Conservation (phyloP, 2,888 invertebrate species). For the Endotricha flammealis region DNA sequence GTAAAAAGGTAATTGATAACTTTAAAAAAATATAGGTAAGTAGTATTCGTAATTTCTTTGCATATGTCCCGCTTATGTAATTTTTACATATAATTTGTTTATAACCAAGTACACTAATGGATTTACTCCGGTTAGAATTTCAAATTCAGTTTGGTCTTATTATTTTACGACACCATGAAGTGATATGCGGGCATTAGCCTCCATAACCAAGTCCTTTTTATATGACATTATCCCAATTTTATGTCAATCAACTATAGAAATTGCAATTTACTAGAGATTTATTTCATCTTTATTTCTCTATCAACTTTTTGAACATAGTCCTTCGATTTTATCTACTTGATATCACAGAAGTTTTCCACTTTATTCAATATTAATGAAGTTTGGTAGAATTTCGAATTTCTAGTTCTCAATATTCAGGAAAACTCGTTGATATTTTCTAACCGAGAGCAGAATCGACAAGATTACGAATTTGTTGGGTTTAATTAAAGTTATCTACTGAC, state of each 20-base stretch:
- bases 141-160: too few relatives aligned
- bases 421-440: constrained; percentile 31
- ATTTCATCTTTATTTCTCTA: not conserved
- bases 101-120: too few relatives aligned
- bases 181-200: too few relatives aligned
- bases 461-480: constrained; percentile 60
- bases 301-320: not conserved
- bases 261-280: not conserved
- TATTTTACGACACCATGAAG: too few relatives aligned
- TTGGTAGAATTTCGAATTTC: not conserved
- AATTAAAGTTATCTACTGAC: constrained; percentile 66
- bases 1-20: not conserved
- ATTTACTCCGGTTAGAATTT: too few relatives aligned
- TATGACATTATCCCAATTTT: not conserved
- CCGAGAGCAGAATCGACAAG: constrained; percentile 29
- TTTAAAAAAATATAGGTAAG: too few relatives aligned
- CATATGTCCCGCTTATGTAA: too few relatives aligned
- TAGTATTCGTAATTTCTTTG: too few relatives aligned
- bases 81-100: too few relatives aligned
- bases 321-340: not conserved
- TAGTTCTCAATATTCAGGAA: constrained; percentile 12
- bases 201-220: too few relatives aligned
- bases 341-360: constrained; percentile 10
- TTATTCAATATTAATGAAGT: constrained; percentile 1
- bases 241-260: not conserved